Percentiles rank a stretch among this genome's conserved stretches.
phyloP scores from a whole-genome alignment of 2,888 invertebrate species.

The Ichneumon xanthorius region DNA sequence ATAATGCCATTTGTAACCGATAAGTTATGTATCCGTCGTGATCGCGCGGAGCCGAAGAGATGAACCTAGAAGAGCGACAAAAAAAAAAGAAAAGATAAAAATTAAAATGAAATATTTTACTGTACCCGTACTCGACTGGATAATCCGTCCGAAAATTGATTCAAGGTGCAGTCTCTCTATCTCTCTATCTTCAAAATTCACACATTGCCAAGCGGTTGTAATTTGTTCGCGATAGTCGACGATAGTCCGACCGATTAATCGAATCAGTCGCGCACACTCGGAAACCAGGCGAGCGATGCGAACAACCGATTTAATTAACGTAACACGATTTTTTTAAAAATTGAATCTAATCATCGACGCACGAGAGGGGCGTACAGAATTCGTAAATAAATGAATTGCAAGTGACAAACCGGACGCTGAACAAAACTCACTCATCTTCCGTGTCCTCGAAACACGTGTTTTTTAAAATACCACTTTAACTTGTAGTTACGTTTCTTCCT shows the following conservation, averaged over 20 bases:
- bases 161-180: slow-evolving; percentile 42
- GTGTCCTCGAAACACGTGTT: slow-evolving; percentile 27
- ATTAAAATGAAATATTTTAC: slow-evolving; percentile 30
- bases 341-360: background rate
- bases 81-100: background rate
- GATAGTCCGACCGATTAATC: slow-evolving; percentile 19
- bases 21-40: slow-evolving; percentile 15
- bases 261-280: background rate
- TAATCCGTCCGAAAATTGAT: slow-evolving; percentile 67
- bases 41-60: slow-evolving; percentile 29
- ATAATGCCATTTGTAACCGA: background rate
- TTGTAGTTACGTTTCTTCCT: slow-evolving; percentile 19
- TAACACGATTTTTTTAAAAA: background rate
- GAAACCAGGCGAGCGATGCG: slow-evolving; percentile 18
- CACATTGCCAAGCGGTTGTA: slow-evolving; percentile 7
- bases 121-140: slow-evolving; percentile 59
- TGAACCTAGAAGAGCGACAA: slow-evolving; percentile 32
- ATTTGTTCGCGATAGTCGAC: slow-evolving; percentile 26
- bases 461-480: slow-evolving; percentile 25
- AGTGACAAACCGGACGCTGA: slow-evolving; percentile 18
- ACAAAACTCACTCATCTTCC: slow-evolving; percentile 3
- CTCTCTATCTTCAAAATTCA: slow-evolving; percentile 31
- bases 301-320: slow-evolving; percentile 12
- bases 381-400: background rate
- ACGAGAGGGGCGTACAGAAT: background rate